Evolutionary conservation across 2,113 vertebrate species (phyloP), one percentile per base, ranked within the genome.

Genomic region (Menidia beryllina): DNA sequence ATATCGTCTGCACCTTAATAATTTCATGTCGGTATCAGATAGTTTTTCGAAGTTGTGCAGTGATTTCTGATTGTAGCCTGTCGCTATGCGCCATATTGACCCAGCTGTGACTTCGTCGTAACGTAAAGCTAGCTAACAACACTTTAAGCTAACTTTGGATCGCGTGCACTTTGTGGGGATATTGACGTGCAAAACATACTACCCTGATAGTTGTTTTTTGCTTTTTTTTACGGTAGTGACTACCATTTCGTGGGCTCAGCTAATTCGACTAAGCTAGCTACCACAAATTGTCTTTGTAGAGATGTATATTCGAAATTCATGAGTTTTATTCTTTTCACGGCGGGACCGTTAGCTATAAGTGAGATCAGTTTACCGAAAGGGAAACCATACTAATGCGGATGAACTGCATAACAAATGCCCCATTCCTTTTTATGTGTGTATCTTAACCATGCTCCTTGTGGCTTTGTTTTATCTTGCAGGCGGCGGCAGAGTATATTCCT

Each of bases 401-500:
- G 38, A 8, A 17, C 41, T 5, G 13, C 1, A 17, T 45, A 19
- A 14, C 0, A 15, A 34, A 23, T 25, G 48, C 15, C 47, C 61
- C 34, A n/a, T 4, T 39, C 36, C 6, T 64, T 34, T 51, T 1
- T 10, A 2, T 21, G 14, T 20, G 21, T 7, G 0, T 50, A 30
- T 24, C 15, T 13, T 83, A 60, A 86, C 68, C 24, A 34, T 25
- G 25, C 56, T 81, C 39, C 24, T 20, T 64, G 34, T 62, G 20
- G 5, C 8, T 72, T 50, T 79, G 48, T 77, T 64, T 77, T 83
- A 49, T 73, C 6, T 77, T 77, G 34, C 91, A 99, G 97, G 94
- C 95, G 77, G 94, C 95, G 77, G 92, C 95, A 30, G 98, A 99
- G 76, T 99, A 99, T 92, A 95, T 99, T 71, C 98, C 98, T 52